Evolutionary conservation across 92 coral and sea anemone species (phyloP).

Genomic region (Phenganax subtilis): DNA sequence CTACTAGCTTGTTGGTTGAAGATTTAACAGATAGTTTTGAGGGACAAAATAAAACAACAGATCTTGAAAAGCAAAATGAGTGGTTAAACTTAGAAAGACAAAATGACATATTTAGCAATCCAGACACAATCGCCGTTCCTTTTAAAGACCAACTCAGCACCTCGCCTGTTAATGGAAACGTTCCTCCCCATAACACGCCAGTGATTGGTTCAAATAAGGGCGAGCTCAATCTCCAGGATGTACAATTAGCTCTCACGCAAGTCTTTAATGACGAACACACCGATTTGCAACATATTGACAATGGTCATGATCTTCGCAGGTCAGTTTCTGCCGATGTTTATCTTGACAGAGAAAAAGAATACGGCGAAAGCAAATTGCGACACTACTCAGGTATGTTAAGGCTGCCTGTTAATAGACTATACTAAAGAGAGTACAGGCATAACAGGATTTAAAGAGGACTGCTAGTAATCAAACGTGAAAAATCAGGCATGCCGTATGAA

Average conservation of each 20-base stretch:
- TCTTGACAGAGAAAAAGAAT: slow-evolving; percentile 16
- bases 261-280: slow-evolving; percentile 4
- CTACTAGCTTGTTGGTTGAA: background rate
- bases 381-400: slow-evolving; percentile 30
- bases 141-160: background rate
- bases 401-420: no score
- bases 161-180: slow-evolving; percentile 14
- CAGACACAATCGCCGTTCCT: background rate
- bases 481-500: no score
- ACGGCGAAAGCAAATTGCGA: background rate
- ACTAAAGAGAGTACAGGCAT: no score
- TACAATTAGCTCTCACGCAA: slow-evolving; percentile 27
- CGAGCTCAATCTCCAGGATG: slow-evolving; percentile 23
- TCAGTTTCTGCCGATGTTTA: slow-evolving; percentile 30
- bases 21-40: background rate
- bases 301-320: slow-evolving; percentile 18
- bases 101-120: background rate
- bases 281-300: background rate
- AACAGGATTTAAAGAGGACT: no score
- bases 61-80: no score
- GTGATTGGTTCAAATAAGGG: slow-evolving; percentile 31
- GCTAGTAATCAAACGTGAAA: no score
- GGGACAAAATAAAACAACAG: no score
- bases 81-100: background rate
- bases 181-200: slow-evolving; percentile 37